phyloP scores from a whole-genome alignment of 2,797 vertebrate genomes.

The Danionella dracula region DNA sequence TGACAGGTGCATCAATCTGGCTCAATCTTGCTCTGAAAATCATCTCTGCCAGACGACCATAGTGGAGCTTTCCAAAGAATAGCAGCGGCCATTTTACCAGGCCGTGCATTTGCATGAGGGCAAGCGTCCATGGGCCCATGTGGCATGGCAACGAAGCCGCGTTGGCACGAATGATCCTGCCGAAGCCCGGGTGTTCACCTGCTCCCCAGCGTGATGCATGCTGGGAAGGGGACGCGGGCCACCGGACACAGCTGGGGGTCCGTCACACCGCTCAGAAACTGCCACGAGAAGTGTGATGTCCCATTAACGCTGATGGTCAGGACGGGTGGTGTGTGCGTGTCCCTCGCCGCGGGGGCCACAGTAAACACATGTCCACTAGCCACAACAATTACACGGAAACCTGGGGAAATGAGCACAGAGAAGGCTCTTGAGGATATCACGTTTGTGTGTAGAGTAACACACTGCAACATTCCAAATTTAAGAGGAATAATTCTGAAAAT shows the following conservation, averaged over 20 bases:
- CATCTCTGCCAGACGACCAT: conserved; percentile 68
- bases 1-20: conserved; percentile 74
- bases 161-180: conserved; percentile 59
- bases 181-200: conserved; percentile 69
- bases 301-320: conserved; percentile 71
- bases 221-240: conserved; percentile 67
- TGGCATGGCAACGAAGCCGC: conserved; percentile 68
- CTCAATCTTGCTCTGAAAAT: conserved; percentile 59
- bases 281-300: conserved; percentile 63
- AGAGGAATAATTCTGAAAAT: too few species aligned
- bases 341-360: conserved; percentile 66
- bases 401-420: not conserved
- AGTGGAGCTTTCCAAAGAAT: conserved; percentile 65
- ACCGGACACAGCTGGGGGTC: conserved; percentile 67
- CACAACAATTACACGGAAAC: conserved; percentile 52
- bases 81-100: conserved; percentile 65
- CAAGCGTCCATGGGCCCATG: conserved; percentile 68
- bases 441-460: too few species aligned
- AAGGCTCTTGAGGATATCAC: too few species aligned
- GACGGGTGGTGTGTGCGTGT: conserved; percentile 60
- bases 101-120: conserved; percentile 69
- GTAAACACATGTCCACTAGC: conserved; percentile 77
- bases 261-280: conserved; percentile 49
- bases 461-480: too few species aligned
- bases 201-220: conserved; percentile 67